phyloP scores from a whole-genome alignment of 1,140 invertebrate genomes.

The Psilanteris sp. region DNA sequence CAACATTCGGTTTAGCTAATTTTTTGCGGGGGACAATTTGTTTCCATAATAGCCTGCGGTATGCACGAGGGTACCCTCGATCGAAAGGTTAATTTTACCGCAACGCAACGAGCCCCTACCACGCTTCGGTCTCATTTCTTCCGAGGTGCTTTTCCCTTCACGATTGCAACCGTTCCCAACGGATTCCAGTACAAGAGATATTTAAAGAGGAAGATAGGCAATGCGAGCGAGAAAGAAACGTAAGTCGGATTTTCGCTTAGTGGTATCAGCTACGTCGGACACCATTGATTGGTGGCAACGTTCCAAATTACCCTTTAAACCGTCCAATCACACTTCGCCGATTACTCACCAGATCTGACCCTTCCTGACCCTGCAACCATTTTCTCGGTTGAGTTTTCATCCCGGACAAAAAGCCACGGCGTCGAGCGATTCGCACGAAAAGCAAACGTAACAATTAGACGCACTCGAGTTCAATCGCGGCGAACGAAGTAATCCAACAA shows the following conservation, averaged over 20 bases:
- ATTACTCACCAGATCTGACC: slow-evolving; percentile 50
- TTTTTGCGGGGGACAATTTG: slow-evolving; percentile 59
- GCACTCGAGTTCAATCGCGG: slow-evolving; percentile 12
- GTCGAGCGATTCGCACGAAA: slow-evolving; percentile 22
- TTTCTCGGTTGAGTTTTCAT: slow-evolving; percentile 34
- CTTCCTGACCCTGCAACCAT: slow-evolving; percentile 16
- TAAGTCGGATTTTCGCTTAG: slow-evolving; percentile 71
- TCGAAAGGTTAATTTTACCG: slow-evolving; percentile 72
- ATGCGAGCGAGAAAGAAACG: slow-evolving; percentile 33
- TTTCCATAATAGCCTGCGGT: slow-evolving; percentile 68
- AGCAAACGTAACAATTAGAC: slow-evolving; percentile 28
- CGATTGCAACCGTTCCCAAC: slow-evolving; percentile 52
- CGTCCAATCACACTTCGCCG: slow-evolving; percentile 64
- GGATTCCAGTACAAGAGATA: slow-evolving; percentile 61
- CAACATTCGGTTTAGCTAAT: slow-evolving; percentile 16
- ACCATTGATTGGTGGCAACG: slow-evolving; percentile 74
- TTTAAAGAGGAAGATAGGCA: slow-evolving; percentile 26
- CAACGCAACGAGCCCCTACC: slow-evolving; percentile 63
- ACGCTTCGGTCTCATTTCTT: slow-evolving; percentile 16
- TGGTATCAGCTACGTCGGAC: slow-evolving; percentile 67
- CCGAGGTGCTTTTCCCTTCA: slow-evolving; percentile 19
- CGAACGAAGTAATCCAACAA: slow-evolving; percentile 11
- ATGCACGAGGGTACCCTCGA: slow-evolving; percentile 67
- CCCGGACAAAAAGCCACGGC: slow-evolving; percentile 43
- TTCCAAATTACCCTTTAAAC: slow-evolving; percentile 74